Evolutionary conservation across 2,113 vertebrate genomes (phyloP), one percentile per base, ranked within the genome.

Genomic region (Barnardius zonarius): DNA sequence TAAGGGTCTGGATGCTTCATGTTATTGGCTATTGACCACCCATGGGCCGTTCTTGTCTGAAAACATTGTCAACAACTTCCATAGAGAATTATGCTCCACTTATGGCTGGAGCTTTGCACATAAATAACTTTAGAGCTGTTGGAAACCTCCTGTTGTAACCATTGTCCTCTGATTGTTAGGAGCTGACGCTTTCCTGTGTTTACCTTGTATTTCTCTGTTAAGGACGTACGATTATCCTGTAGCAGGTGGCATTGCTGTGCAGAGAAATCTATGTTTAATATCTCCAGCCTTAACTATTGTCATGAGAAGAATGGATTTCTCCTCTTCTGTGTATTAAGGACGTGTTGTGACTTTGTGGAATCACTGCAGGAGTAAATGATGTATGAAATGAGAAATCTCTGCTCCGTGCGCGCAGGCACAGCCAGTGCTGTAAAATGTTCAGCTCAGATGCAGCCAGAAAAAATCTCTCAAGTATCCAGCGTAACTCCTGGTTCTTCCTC

Each of bases 381-480:
- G 97, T 98, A 98, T 98, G 97, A 98, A 98, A 98, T 97, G 97
- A 97, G 95, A 97, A 97, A 97, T 96, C 96, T 97, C 90, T 95
- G 96, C 95, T 96, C 83, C 0, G 7, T 49, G 41, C 31, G 15
- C 4, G 17, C 72, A 80, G 79, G n/a, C 72, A 78, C 79, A 91
- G 87, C 64, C 79, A 19, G 82, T 11, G 59, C 78, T 95, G 64
- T 61, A n/a, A 95, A 88, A 78, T 0, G 22, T 90, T 92, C 75
- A 52, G 76, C 68, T 91, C 35, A 5, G 57, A 81, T 44, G 66
- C 79, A 52, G 83, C 64, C 76, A 90, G 19, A 75, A 91, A 91
- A 88, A 75, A 37, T 9, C 76, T 68, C 88, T 52, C 39, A 86
- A 72, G 55, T 39, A 24, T 84, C 69, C 76, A 70, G 8, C 13